Conservation (phyloP, 2,113 vertebrate genomes). For the Clarias macrocephalus region DNA sequence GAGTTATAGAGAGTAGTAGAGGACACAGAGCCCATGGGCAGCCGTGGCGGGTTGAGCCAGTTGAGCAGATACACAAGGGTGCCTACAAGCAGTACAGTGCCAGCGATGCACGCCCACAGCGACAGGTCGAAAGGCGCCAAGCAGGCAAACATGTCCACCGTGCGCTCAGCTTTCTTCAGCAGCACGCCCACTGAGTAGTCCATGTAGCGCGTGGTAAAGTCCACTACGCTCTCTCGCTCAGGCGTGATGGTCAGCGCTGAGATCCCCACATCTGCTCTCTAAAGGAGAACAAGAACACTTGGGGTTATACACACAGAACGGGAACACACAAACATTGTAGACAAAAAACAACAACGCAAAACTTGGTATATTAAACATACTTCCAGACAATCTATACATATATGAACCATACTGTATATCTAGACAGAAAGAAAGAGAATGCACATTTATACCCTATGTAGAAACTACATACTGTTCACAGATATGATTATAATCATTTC, state of each 20-base stretch:
- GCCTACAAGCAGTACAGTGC: constrained; percentile 91
- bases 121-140: constrained; percentile 95
- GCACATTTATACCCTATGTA: not conserved
- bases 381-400: not conserved
- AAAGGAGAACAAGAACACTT: constrained; percentile 30
- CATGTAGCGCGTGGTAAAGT: constrained; percentile 98
- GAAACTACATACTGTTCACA: constrained; percentile 8
- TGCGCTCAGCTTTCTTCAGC: constrained; percentile 91
- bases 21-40: constrained; percentile 95
- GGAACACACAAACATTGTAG: not conserved
- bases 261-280: constrained; percentile 96
- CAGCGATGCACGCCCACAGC: constrained; percentile 96
- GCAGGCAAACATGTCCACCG: constrained; percentile 97
- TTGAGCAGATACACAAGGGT: constrained; percentile 95
- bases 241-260: constrained; percentile 97
- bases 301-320: constrained; percentile 3
- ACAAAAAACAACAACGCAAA: not conserved
- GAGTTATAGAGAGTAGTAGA: constrained; percentile 97
- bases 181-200: constrained; percentile 97
- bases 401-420: not conserved
- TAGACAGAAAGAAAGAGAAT: not conserved
- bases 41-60: constrained; percentile 93
- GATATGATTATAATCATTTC: constrained; percentile 28
- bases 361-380: not conserved
- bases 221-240: constrained; percentile 93